Evolutionary conservation across 2,113 vertebrate species (phyloP), one percentile per base, ranked within the genome.

Genomic region (Microcebus griseorufus): DNA sequence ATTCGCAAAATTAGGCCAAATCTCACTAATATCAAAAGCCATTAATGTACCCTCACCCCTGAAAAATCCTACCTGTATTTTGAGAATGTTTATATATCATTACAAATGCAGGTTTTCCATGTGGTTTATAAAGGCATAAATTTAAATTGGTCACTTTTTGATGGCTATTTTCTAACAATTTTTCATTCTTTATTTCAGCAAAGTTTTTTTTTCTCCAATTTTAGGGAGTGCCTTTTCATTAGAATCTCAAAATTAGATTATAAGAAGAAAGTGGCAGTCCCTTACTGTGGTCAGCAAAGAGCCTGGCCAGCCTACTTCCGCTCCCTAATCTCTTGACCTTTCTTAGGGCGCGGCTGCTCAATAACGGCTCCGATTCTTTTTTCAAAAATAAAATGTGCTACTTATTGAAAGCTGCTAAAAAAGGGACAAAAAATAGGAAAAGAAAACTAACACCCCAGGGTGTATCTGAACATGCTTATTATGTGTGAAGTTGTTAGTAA

Each of bases 271-370:
- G 95, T 55, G 2, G 87, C 87, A 45, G 87, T 88, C 84, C 75
- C 85, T 93, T 13, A 84, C 93, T 92, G 92, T 94, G 96, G 97
- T 95, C 97, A 82, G 95, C 94, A 84, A 67, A 81, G 92, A 58
- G 90, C 45, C 90, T 83, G 95, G 76, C 96, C 96, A 92, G 92
- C 97, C 83, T 83, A 72, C 94, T 98, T 98, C 97, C 96, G 91
- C 80, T 95, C 98, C 84, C 92, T 97, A 97, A 97, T 98, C 98
- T 97, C 96, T 72, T 96, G 94, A 96, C 97, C 97, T 97, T 97
- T 95, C 96, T 92, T 85, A 96, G 96, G 97, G 96, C 0, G 95
- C 2, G 84, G 96, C 89, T 73, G 34, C 95, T 95, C 90, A 72
- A 42, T 88, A 79, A 95, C 0, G 27, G 86, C 96, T 89, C 72